Base-by-base conservation (phyloP, 2,797 vertebrate genomes). In the Microhierax caerulescens region DNA sequence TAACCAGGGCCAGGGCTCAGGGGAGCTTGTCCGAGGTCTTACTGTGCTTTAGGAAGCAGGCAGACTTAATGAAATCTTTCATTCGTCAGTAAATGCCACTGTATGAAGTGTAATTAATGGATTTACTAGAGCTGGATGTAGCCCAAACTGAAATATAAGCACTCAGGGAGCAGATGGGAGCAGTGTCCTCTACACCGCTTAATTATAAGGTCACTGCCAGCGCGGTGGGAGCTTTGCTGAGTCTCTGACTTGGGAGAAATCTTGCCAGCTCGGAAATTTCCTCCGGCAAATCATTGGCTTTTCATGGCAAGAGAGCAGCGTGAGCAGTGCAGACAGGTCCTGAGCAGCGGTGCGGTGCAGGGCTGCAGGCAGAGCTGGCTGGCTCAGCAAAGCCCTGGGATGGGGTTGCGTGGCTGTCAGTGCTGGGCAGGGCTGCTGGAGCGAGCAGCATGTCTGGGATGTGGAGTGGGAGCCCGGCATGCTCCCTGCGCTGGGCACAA, bases 71-170 rank as follows among this genome's bases (percentile, higher is more conserved):
- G 95, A 97, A 97, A 97, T 93, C 94, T 88, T 96, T 91, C 90
- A 78, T 93, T 97, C 1, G 28, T 96, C 94, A 86, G 96, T 95
- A 97, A 97, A 97, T 80, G 91, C 88, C 84, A 85, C 94, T 80
- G 88, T 91, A 83, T 78, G 94, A 94, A 88, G 88, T 95, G 94
- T 97, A 97, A 97, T 97, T 97, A 97, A 96, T 96, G 93, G 94
- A 95, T 97, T 97, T 97, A 86, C 79, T 77, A 74, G 95, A 80
- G 90, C 94, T 97, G 95, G 96, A 96, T 86, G 88, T 48, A 92
- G 92, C 95, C 92, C 95, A 97, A 86, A 92, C 78, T 97, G 96
- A 95, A 96, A 95, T 85, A 72, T 30, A 95, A 96, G 95, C 86
- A 63, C 90, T 91, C 53, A 45, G 95, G 80, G 95, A 96, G 83